Base-by-base conservation (phyloP, 2,888 invertebrate species). In the Sycophila texana region DNA sequence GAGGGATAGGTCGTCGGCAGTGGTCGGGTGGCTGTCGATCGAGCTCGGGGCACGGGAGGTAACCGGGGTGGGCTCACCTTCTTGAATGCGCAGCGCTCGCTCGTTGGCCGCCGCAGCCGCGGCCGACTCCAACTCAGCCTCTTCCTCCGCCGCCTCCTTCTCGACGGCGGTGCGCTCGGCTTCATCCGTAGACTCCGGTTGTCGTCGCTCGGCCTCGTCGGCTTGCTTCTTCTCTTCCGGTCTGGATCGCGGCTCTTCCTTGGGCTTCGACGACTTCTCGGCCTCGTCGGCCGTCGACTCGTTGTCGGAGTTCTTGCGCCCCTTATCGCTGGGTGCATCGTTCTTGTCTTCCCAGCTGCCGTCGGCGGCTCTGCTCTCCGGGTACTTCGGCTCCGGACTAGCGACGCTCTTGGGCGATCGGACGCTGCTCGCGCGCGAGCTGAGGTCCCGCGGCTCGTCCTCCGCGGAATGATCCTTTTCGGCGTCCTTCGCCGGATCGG, bases 1-100 rank as follows among this genome's bases (percentile, higher is more conserved):
- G 89, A 92, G 91, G 82, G 92, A 93, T 88, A 93, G 93, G 85
- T 93, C 93, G 87, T 90, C 89, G 87, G 87, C 89, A 88, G 88
- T 88, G 84, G 92, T 73, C 80, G 80, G 81, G 81, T 81, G 74
- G 77, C 77, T 63, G 81, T 75, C 74, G 83, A 92, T 91, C 82
- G 92, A 92, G 90, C 92, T 92, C 83, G 91, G 91, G 92, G 92
- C 86, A 87, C 88, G 86, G 88, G 88, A 86, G 86, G 88, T 85
- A 85, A 87, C 86, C 87, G 83, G 86, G 85, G 86, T 85, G 67
- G 82, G 87, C 87, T 87, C 87, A 86, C 87, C 87, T 86, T 88
- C 88, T 84, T 86, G 86, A 85, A 86, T 86, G 77, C 85, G 86
- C 84, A 61, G 85, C 84, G 39, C 75, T 80, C 66, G 85, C 61